Percentiles rank a stretch among this genome's conserved stretches.
phyloP scores from a whole-genome alignment of 2,113 vertebrate species.

The Pteruthius melanotis region DNA sequence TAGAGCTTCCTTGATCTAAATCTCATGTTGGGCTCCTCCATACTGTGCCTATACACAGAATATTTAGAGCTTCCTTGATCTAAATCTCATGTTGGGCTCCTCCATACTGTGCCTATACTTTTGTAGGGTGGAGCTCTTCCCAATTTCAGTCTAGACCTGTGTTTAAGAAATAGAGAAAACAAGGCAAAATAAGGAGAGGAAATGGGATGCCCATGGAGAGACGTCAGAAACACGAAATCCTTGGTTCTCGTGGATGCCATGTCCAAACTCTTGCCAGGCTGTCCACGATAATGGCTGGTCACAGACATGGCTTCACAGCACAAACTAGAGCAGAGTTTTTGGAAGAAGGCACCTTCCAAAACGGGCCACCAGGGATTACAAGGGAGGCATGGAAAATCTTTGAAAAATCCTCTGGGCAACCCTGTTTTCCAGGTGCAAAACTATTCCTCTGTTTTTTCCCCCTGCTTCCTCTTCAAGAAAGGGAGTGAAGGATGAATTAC shows the following conservation, averaged over 20 bases:
- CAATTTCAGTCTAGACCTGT: not conserved
- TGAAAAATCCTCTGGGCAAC: not conserved
- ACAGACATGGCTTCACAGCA: not conserved
- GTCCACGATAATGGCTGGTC: not conserved
- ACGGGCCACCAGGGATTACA: not conserved
- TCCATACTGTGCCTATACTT: not conserved
- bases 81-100: not conserved
- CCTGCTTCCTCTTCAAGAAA: not conserved
- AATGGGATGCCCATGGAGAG: accelerated
- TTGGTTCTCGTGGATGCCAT: not conserved
- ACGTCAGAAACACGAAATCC: not conserved
- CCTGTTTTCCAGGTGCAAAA: not conserved
- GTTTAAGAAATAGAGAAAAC: not conserved
- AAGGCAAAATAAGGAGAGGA: not conserved
- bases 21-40: not conserved
- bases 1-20: not conserved
- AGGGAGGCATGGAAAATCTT: not conserved
- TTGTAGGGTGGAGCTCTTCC: not conserved
- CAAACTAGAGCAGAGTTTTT: not conserved
- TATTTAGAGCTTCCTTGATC: not conserved
- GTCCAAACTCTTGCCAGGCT: not conserved
- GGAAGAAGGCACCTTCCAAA: not conserved
- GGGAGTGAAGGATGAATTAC: not conserved
- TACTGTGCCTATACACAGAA: too few relatives aligned
- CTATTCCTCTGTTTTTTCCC: not conserved